Conservation (phyloP, 2,797 vertebrate genomes). For the Parauchenoglanis punctatus region DNA sequence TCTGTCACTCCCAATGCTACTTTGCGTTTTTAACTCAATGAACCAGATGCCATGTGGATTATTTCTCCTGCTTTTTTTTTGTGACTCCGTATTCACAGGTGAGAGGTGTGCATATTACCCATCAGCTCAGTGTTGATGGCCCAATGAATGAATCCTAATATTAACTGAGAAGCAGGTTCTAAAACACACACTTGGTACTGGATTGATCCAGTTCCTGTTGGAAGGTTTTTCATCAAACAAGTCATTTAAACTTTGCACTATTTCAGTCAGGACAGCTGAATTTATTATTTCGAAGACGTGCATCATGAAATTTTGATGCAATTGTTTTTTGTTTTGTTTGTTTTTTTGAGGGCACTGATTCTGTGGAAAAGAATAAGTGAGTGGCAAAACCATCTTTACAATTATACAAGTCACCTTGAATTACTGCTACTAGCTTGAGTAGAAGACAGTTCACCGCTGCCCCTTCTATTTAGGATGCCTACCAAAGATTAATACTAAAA, state of each 20-base stretch:
- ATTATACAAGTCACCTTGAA: neutral
- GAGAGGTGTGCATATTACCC: neutral
- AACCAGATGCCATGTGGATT: neutral
- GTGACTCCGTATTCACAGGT: neutral
- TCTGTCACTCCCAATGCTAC: neutral
- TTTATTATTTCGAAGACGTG: too few relatives aligned
- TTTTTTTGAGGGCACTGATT: conserved; percentile 34
- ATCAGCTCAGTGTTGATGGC: neutral
- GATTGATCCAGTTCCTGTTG: neutral
- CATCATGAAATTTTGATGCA: conserved; percentile 10
- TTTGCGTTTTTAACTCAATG: neutral
- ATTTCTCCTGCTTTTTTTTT: neutral
- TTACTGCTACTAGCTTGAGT: conserved; percentile 17
- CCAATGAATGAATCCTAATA: neutral
- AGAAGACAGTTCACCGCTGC: conserved; percentile 11
- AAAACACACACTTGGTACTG: neutral
- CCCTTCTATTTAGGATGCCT: conserved; percentile 14
- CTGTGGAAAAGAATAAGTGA: conserved; percentile 36
- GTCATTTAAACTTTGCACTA: neutral
- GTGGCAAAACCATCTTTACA: neutral
- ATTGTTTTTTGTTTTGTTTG: neutral
- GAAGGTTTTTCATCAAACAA: neutral
- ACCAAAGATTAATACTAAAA: conserved; percentile 1
- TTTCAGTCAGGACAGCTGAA: too few relatives aligned
- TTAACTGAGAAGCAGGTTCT: neutral